phyloP scores from a whole-genome alignment of 1,140 invertebrate species.

The Diabrotica virgifera region DNA sequence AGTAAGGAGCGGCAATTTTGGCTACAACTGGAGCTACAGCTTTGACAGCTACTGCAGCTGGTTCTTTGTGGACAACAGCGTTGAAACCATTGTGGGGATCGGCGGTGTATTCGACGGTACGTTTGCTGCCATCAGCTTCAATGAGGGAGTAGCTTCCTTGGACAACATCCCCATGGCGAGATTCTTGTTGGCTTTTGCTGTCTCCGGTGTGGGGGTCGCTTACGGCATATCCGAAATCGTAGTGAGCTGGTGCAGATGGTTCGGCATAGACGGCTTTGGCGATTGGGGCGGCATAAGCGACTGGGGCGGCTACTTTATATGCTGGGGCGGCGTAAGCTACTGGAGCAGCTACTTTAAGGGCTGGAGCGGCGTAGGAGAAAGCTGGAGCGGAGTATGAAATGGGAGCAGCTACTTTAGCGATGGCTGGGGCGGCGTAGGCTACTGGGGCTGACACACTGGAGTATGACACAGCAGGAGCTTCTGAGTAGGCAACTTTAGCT shows the following conservation, averaged over 20 bases:
- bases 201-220: slow-evolving; percentile 17
- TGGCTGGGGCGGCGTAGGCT: slow-evolving; percentile 15
- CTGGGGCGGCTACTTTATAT: slow-evolving; percentile 3
- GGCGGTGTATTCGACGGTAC: slow-evolving; percentile 53
- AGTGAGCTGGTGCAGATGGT: slow-evolving; percentile 52
- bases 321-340: slow-evolving; percentile 13
- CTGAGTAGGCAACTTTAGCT: slow-evolving; percentile 29
- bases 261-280: slow-evolving; percentile 40
- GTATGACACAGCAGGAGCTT: slow-evolving; percentile 49
- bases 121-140: slow-evolving; percentile 52
- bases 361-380: neutral
- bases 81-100: slow-evolving; percentile 50
- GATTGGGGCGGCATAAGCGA: slow-evolving; percentile 10
- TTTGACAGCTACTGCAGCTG: slow-evolving; percentile 11
- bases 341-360: too few species aligned
- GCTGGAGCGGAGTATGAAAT: slow-evolving; percentile 5
- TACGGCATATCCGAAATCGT: slow-evolving; percentile 11
- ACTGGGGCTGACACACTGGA: slow-evolving; percentile 35
- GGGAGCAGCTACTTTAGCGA: slow-evolving; percentile 13
- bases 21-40: neutral
- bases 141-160: slow-evolving; percentile 50
- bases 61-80: slow-evolving; percentile 32
- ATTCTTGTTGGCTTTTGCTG: slow-evolving; percentile 34
- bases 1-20: slow-evolving; percentile 34
- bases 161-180: slow-evolving; percentile 1